Evolutionary conservation across 92 coral and sea anemone species (phyloP), one percentile per base, ranked within the genome.

Genomic region (Hydrozoanthus gracilis): DNA sequence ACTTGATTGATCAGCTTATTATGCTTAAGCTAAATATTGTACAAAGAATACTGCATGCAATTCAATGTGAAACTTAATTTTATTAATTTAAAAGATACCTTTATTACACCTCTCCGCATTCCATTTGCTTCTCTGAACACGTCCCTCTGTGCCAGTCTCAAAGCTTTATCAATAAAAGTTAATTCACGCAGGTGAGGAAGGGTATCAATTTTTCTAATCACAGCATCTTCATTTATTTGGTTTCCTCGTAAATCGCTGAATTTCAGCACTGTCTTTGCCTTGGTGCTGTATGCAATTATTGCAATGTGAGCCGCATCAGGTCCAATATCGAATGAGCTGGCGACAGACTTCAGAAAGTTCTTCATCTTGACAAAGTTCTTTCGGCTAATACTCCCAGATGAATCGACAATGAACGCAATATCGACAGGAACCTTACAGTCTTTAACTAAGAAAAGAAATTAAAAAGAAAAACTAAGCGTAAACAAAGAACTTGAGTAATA

Each of bases 371-470:
- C 51, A 78, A 78, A 78, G 71, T 78, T 77, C 66, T 45, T 77
- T 55, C 82, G 82, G 20, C 82, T 77, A 54, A 77, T 77, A 55
- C 82, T 77, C 50, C 82, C 82, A 77, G 82, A 77, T 55, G 82
- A 77, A 44, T 77, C 82, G 12, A 77, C 67, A 61, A 77, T 27
- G 68, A 77, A 77, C 39, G 51, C 82, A 55, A 77, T 13, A 27
- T 77, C 82, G 15, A 55, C 69, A 11, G 51, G 69, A 54, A 56
- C 69, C 16, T 60, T 78, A 78, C 83, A 78, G 56, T 60, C 6
- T 14, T 78, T 78, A 47, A 78, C 83, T 78, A 71, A 27, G 8
- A 44, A 44, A 12, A 78, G n/a, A 58, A 54, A 78, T 51, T 2
- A 76, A 20, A 4, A 39, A 54, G 9, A 12, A 11, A 14, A 14